Base-by-base conservation (phyloP, 1,140 invertebrate genomes). In the Pseudomyrmex flavicornis region DNA sequence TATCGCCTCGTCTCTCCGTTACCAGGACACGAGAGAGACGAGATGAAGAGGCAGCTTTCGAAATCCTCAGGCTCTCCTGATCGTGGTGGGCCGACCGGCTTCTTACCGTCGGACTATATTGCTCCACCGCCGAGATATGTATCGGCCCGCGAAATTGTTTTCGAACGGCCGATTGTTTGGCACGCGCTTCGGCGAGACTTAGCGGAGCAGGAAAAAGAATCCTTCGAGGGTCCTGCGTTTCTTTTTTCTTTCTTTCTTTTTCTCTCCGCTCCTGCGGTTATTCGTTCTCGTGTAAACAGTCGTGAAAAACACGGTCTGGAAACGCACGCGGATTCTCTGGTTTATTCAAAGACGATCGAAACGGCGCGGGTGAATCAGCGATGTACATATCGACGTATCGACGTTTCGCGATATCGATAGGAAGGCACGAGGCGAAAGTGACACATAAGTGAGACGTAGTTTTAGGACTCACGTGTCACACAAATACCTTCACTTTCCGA, bases 1-100 rank as follows among this genome's bases (percentile, higher is more conserved):
- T 91, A 91, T 90, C 90, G 83, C 83, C 66, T 75, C 66, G 80
- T 85, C 82, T 83, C 88, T 26, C 13, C 63, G 76, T 80, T 83
- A 54, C 80, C 9, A 12, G 50, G 26, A 48, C 13, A 54, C 50
- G 26, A 48, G 10, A 48, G 35, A 66, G 17, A 35, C 58, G 48
- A 82, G 82, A 22, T 63, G 35, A 74, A 52, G 52, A 63, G 35
- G 35, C 35, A 35, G 65, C 76, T 86, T 89, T 83, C 54, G 17
- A 59, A 65, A 75, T 74, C 68, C 62, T 26, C 56, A 10, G 44
- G 26, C 2, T 50, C 58, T 75, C 73, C 56, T 74, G 12, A n/a
- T 22, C 13, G 15, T 52, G 17, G 26, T 44, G 58, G 62, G n/a
- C 50, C 56, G 59, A 52, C 2, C 35, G n/a, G 48, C 58, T 68